Evolutionary conservation across 2,113 vertebrate genomes (phyloP).

Genomic region (Cephalopterus ornatus): DNA sequence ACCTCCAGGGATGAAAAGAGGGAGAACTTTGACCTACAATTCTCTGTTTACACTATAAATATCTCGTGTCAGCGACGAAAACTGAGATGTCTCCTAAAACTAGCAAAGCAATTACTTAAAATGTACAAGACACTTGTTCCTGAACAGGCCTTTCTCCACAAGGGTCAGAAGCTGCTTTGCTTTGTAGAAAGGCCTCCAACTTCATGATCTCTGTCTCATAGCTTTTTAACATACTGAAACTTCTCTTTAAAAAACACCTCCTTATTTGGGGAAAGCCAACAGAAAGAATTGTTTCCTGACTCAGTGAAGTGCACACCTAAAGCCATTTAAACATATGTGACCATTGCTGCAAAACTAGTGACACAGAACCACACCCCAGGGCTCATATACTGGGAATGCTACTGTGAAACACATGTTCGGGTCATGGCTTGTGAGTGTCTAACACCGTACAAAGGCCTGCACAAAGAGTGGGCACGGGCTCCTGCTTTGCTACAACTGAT

Average conservation of each 20-base stretch:
- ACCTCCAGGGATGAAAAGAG: rapidly evolving
- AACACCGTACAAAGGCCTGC: not conserved
- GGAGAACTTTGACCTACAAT: not conserved
- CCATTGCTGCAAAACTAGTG: not conserved
- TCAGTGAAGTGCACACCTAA: not conserved
- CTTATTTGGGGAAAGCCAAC: constrained; percentile 4
- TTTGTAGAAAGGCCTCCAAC: not conserved
- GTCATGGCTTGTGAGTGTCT: not conserved
- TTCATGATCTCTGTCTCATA: not conserved
- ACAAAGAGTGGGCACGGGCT: not conserved
- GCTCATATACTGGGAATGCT: not conserved
- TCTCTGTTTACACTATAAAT: not conserved
- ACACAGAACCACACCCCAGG: not conserved
- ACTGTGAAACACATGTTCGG: not conserved
- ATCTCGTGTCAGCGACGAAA: not conserved
- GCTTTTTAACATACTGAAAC: not conserved
- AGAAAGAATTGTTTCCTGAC: not conserved
- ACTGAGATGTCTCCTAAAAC: not conserved
- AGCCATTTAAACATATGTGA: not conserved
- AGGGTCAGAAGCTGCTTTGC: not conserved
- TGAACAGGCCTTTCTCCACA: not conserved
- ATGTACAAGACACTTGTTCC: not conserved
- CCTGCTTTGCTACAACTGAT: not conserved
- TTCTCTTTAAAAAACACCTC: not conserved
- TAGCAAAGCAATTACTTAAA: not conserved